Conservation (phyloP, 2,888 invertebrate genomes). For the Exephanes ischioxanthus region DNA sequence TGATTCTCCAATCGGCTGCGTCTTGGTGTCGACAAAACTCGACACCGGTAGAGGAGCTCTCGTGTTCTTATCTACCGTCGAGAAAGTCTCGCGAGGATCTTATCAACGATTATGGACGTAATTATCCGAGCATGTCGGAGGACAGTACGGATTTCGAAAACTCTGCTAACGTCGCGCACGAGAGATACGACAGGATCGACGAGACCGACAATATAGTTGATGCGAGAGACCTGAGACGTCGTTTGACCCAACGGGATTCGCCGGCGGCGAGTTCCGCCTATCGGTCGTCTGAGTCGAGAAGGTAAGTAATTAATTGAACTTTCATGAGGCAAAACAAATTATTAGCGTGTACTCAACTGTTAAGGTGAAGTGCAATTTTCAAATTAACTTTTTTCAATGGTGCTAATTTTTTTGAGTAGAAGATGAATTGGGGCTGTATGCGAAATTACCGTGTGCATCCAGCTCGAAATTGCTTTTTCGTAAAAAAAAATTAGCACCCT, state of each 20-base stretch:
- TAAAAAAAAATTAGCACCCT: too few relatives aligned
- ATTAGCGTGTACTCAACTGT: too few relatives aligned
- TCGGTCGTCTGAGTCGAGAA: slow-evolving; percentile 68
- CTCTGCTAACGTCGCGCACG: slow-evolving; percentile 37
- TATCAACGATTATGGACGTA: slow-evolving; percentile 67
- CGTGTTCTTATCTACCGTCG: slow-evolving; percentile 80
- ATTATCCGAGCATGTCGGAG: slow-evolving; percentile 73
- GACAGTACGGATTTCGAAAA: slow-evolving; percentile 70
- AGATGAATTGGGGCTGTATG: too few relatives aligned
- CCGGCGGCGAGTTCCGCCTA: slow-evolving; percentile 39
- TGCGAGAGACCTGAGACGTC: slow-evolving; percentile 70
- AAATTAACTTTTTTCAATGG: too few relatives aligned
- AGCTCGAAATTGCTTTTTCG: too few relatives aligned
- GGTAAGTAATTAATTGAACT: slow-evolving; percentile 68
- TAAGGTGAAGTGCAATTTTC: too few relatives aligned
- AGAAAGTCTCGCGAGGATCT: slow-evolving; percentile 75
- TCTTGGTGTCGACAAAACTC: slow-evolving; percentile 72
- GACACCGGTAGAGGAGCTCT: slow-evolving; percentile 77
- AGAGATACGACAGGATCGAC: slow-evolving; percentile 48
- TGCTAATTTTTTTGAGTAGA: too few relatives aligned
- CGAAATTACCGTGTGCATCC: too few relatives aligned
- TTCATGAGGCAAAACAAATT: too few relatives aligned
- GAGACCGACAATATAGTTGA: slow-evolving; percentile 71
- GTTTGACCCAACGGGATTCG: slow-evolving; percentile 52
- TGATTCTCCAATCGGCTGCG: slow-evolving; percentile 67